These are phyloP conservation scores for Platysternon megacephalum DNA, from an alignment of 2,113 vertebrate genomes.

Conservation along the genomic window DNA sequence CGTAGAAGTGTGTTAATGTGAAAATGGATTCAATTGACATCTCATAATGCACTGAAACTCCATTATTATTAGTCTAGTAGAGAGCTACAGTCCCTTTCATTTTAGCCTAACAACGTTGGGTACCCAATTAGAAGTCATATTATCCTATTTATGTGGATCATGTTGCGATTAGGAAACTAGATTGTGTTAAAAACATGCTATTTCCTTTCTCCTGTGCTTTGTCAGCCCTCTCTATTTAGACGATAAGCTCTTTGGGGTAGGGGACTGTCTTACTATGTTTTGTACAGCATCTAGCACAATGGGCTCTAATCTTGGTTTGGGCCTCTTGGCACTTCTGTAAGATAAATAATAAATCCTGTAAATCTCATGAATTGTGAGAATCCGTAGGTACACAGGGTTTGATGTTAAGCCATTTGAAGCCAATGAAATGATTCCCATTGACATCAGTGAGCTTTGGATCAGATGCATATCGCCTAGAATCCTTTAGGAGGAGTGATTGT, in stretches of 20 bases:
- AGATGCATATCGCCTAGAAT: background rate
- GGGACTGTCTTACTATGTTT: background rate
- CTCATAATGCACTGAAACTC: background rate
- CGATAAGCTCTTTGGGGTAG: background rate
- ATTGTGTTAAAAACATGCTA: background rate
- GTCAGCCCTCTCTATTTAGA: background rate
- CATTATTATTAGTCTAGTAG: background rate
- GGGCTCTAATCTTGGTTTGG: background rate
- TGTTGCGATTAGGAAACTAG: background rate
- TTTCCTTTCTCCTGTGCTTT: background rate
- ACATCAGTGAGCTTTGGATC: background rate
- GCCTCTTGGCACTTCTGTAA: background rate
- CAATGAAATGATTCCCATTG: background rate
- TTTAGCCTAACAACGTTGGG: background rate
- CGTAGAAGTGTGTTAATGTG: background rate
- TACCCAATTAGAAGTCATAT: background rate
- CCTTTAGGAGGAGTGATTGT: background rate
- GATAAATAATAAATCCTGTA: background rate
- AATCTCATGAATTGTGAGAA: background rate
- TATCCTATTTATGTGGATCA: background rate
- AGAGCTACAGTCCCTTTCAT: background rate
- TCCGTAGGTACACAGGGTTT: background rate
- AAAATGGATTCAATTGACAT: background rate
- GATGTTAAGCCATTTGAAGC: background rate
- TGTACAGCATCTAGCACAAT: background rate